Evolutionary conservation across 2,797 vertebrate species (phyloP).

Genomic region (Tauraco hartlaubi): DNA sequence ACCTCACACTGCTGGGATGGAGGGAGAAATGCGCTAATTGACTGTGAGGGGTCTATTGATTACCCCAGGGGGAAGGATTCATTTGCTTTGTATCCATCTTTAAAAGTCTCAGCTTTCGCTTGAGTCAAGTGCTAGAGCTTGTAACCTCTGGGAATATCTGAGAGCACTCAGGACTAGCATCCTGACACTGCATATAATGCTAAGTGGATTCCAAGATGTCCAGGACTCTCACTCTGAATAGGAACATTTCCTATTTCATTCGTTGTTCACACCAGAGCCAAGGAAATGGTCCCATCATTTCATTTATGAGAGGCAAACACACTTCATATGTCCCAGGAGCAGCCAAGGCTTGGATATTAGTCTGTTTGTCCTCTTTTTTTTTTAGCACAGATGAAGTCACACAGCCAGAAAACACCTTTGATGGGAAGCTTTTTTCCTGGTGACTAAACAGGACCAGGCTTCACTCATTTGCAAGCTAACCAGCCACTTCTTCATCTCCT

Average conservation of each 20-base stretch:
- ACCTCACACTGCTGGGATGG: not conserved
- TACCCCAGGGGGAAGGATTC: not conserved
- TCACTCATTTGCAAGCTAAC: accelerated
- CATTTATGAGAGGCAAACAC: not conserved
- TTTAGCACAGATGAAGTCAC: not conserved
- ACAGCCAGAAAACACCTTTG: not conserved
- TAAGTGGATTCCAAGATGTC: constrained; percentile 50
- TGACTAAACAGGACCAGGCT: not conserved
- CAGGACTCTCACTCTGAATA: constrained; percentile 32
- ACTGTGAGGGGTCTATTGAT: not conserved
- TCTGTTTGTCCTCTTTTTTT: not conserved
- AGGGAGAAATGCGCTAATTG: not conserved
- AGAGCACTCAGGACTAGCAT: constrained; percentile 61
- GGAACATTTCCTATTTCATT: constrained; percentile 13
- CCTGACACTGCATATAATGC: constrained; percentile 15
- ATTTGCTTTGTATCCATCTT: constrained; percentile 23
- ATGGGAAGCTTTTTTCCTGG: not conserved
- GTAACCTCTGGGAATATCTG: constrained; percentile 51
- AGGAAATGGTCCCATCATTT: not conserved
- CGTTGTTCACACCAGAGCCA: constrained; percentile 28
- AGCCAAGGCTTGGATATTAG: not conserved
- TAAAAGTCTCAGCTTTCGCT: constrained; percentile 27
- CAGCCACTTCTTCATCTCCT: not conserved
- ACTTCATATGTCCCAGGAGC: not conserved
- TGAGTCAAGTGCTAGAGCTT: constrained; percentile 41